Percentiles rank a stretch among this genome's conserved stretches.
These are phyloP conservation scores for Pollenia griseotomentosa DNA, from an alignment of 2,888 invertebrate genomes.

Conservation along the genomic window DNA sequence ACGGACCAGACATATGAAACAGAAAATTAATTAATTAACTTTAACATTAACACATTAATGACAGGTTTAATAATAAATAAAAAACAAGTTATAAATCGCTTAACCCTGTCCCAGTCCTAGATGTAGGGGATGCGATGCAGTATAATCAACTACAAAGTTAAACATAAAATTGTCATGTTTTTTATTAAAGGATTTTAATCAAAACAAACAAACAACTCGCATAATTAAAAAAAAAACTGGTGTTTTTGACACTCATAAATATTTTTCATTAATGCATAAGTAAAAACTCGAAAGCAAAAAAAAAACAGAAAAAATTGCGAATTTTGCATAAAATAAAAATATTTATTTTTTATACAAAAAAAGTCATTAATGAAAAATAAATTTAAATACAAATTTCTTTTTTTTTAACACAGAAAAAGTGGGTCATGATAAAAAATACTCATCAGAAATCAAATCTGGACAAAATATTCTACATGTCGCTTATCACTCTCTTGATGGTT, in stretches of 20 bases:
- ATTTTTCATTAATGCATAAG: neutral
- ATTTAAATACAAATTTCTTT: constrained; percentile 17
- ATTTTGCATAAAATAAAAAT: constrained; percentile 8
- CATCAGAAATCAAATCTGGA: constrained; percentile 1
- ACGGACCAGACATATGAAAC: neutral
- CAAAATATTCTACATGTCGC: neutral
- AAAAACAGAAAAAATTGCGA: neutral
- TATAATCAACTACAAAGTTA: neutral
- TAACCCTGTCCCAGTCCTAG: constrained; percentile 15
- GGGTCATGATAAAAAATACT: constrained; percentile 1
- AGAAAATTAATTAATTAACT: neutral
- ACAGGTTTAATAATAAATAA: no score
- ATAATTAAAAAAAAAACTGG: neutral
- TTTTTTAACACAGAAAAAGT: constrained; percentile 4
- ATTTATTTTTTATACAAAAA: constrained; percentile 7
- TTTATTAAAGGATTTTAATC: neutral
- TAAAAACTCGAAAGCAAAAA: neutral
- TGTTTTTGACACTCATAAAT: constrained; percentile 38
- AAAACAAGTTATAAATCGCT: neutral
- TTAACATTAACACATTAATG: no score
- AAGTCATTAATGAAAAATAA: constrained; percentile 18
- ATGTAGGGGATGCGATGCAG: neutral
- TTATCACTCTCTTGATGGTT: neutral
- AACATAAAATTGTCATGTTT: constrained; percentile 12
- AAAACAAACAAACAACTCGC: neutral